Base-by-base conservation (phyloP, 53 echinoderm and acorn worm species). In the Pentamera pediparva region DNA sequence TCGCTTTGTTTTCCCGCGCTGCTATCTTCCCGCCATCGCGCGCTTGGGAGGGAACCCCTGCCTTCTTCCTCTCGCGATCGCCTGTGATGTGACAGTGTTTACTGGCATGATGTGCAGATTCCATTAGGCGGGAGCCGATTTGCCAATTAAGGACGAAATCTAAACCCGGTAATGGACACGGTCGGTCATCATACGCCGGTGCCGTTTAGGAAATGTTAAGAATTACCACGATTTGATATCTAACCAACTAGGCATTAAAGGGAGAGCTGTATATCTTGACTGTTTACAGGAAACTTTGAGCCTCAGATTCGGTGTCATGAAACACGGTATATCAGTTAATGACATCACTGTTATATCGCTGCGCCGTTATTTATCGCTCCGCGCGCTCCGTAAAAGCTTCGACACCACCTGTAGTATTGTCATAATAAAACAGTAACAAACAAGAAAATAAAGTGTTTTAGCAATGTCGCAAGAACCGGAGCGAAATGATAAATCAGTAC, bases 31-130 rank as follows among this genome's bases (percentile, higher is more conserved):
- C 19, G 73, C 52, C 55, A n/a, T n/a, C n/a, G n/a, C n/a, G n/a
- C n/a, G n/a, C n/a, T n/a, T n/a, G n/a, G n/a, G n/a, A n/a, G n/a
- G n/a, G n/a, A n/a, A n/a, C n/a, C n/a, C n/a, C n/a, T n/a, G n/a
- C 54, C 33, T 34, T 72, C 53, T 72, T 34, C 54, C 73, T 72
- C 30, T 72, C 37, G 36, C 55, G 32, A 20, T 12, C 22, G 73
- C 11, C 34, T 49, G 73, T 72, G 37, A 72, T 72, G 52, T 72
- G 73, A 72, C 73, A 72, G 73, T 72, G 73, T 72, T 72, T 72
- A 72, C 73, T 35, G 52, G 55, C 35, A 35, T 72, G 73, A 72
- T 72, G 73, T 72, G 54, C 33, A 54, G 55, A 72, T 53, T 72
- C 73, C 73, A 72, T 72, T 72, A 72, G 52, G 73, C 33, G 53